Evolutionary conservation across 2,113 vertebrate species (phyloP), one percentile per base, ranked within the genome.

Genomic region (Gambusia affinis): DNA sequence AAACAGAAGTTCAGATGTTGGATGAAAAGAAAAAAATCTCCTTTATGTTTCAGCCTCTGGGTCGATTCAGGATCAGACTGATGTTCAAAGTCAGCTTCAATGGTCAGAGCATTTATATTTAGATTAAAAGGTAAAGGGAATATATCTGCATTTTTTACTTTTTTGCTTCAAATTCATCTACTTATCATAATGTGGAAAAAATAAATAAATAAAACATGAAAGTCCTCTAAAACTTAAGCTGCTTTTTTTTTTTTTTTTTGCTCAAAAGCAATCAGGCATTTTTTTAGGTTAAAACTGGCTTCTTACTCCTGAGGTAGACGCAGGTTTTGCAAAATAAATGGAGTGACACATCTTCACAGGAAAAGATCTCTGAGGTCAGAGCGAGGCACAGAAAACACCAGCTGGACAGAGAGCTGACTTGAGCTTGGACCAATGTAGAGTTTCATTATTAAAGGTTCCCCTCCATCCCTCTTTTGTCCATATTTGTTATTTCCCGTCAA

Each of bases 311-410:
- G 37, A 5, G 72, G 79, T 69, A 57, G 62, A 69, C 63, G 67
- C 67, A 44, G 73, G 54, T 60, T 81, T 72, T 81, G 71, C 73
- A 64, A 17, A 66, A 62, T 74, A 80, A 80, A 72, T 39, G 67
- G 31, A 67, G 14, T 54, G 22, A 63, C 74, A 62, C 75, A 65
- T 30, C 64, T 31, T 57, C 35, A 76, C 79, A 67, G 75, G 61
- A 39, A 68, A 47, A 31, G 78, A 84, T 80, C 75, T 81, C 54
- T 14, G 69, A 68, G 84, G 84, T 84, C 82, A 85, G 37, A 60
- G 67, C 60, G 69, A 85, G 76, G 80, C 64, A 82, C 28, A 33
- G 57, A 78, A 68, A 69, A 62, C 80, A 60, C 19, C 83, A 82
- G 87, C 61, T n/a, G 78, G 84, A 80, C 51, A 12, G 61, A 7